Base-by-base conservation (phyloP, 2,113 vertebrate genomes). In the Mus spicilegus region DNA sequence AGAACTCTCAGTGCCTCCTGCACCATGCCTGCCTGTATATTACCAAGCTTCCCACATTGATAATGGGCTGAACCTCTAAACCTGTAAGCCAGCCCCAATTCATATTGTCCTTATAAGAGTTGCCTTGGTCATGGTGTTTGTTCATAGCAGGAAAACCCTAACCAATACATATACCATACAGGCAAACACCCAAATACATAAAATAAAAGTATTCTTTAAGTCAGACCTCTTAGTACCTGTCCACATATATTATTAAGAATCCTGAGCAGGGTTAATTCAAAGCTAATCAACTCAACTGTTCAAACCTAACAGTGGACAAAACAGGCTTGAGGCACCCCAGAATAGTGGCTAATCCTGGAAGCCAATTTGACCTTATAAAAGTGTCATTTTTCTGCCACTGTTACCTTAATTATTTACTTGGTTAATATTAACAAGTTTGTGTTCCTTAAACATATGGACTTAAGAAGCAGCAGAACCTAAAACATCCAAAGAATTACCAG, bases 381-480 rank as follows among this genome's bases (percentile, higher is more conserved):
- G 30, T 85, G 9, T 76, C 39, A 84, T 89, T 91, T 91, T 81
- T 46, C 30, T 63, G 51, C 67, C 65, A 63, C 7, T 63, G 24
- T 72, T 82, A 88, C 4, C 42, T 89, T 75, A 88, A 88, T 92
- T 88, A 91, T 77, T 89, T 87, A 11, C 65, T 67, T 81, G 12
- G 39, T 54, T 95, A 89, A 88, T 92, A 89, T 39, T 86, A 95
- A 90, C 42, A 56, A 85, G 39, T 88, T 78, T 90, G 8, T 84
- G 7, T 69, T 93, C 70, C 73, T 54, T 46, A 91, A 91, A 95
- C n/a, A 96, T 5, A 86, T 19, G 51, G 3, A 63, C 22, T 30
- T 78, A 94, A 86, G 24, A 49, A 36, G 26, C n/a, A 93, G 75
- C 8, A 90, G 94, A 58, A 91, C 7, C 42, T 49, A 65, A 36